These are phyloP conservation scores for Eristalinus aeneus DNA, from an alignment of 2,888 invertebrate genomes.

Conservation along the genomic window DNA sequence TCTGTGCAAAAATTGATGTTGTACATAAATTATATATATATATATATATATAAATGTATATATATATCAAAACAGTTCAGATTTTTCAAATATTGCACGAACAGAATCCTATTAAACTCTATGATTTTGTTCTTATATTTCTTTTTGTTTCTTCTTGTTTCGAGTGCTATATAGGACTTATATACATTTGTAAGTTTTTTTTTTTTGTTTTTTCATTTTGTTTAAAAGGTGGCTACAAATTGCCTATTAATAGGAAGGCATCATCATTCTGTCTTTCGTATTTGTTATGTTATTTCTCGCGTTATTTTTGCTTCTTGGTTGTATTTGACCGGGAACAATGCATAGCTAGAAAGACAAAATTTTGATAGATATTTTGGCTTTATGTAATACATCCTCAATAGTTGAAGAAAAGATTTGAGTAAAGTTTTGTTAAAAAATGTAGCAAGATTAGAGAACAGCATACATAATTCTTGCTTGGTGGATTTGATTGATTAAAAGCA, in stretches of 20 bases:
- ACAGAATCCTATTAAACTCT: slow-evolving; percentile 42
- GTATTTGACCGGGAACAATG: slow-evolving; percentile 4
- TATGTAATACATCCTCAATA: slow-evolving; percentile 34
- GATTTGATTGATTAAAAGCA: not conserved
- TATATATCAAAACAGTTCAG: slow-evolving; percentile 67
- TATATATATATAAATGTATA: too few relatives aligned
- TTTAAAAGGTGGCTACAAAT: slow-evolving; percentile 48
- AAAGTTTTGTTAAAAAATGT: slow-evolving; percentile 4
- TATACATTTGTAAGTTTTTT: slow-evolving; percentile 35
- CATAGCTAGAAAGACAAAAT: slow-evolving; percentile 45
- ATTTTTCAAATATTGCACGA: slow-evolving; percentile 64
- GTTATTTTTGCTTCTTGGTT: not conserved
- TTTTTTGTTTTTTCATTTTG: not conserved
- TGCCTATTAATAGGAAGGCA: slow-evolving; percentile 49
- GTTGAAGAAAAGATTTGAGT: slow-evolving; percentile 17
- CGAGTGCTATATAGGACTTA: slow-evolving; percentile 40
- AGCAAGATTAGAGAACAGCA: slow-evolving; percentile 2
- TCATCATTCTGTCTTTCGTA: slow-evolving; percentile 41
- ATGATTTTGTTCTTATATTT: slow-evolving; percentile 19
- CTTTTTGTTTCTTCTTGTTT: not conserved
- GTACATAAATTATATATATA: slow-evolving; percentile 57
- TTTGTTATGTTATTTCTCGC: not conserved
- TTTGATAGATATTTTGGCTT: slow-evolving; percentile 51
- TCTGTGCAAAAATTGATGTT: slow-evolving; percentile 45
- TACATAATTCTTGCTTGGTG: slow-evolving; percentile 6